Conservation (phyloP, 2,113 vertebrate species). For the Muscicapa adusta region DNA sequence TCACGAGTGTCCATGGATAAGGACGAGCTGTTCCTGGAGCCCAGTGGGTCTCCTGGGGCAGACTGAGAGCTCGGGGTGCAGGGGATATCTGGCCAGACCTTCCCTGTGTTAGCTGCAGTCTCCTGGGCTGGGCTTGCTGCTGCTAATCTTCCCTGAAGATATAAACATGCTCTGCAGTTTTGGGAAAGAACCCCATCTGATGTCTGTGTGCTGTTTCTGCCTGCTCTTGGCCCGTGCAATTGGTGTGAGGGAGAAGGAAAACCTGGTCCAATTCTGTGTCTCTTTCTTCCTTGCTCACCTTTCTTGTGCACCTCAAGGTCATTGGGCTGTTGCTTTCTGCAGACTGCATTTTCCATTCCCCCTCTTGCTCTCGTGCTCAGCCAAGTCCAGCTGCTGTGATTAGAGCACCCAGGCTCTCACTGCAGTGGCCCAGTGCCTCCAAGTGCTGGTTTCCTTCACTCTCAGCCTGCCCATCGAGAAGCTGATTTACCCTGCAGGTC, state of each 20-base stretch:
- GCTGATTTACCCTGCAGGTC: not conserved
- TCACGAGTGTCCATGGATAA: accelerated
- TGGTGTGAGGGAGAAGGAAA: not conserved
- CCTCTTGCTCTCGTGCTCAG: not conserved
- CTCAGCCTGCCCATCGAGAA: not conserved
- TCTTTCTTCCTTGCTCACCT: not conserved
- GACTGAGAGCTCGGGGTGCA: not conserved
- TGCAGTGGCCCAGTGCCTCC: not conserved
- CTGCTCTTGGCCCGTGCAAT: not conserved
- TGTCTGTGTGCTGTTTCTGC: not conserved
- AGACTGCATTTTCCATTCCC: not conserved
- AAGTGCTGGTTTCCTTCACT: not conserved
- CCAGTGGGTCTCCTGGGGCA: not conserved
- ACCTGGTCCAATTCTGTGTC: not conserved
- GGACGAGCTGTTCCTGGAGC: not conserved
- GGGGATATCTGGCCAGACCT: not conserved
- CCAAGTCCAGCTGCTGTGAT: not conserved
- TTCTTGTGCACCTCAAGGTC: not conserved
- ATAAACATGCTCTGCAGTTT: not conserved
- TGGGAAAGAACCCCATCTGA: not conserved
- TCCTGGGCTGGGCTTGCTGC: not conserved
- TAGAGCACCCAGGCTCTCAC: not conserved
- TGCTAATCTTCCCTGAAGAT: not conserved
- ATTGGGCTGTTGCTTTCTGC: not conserved
- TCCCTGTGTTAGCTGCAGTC: not conserved